Base-by-base conservation (phyloP, 2,797 vertebrate species). In the Silurus aristotelis region DNA sequence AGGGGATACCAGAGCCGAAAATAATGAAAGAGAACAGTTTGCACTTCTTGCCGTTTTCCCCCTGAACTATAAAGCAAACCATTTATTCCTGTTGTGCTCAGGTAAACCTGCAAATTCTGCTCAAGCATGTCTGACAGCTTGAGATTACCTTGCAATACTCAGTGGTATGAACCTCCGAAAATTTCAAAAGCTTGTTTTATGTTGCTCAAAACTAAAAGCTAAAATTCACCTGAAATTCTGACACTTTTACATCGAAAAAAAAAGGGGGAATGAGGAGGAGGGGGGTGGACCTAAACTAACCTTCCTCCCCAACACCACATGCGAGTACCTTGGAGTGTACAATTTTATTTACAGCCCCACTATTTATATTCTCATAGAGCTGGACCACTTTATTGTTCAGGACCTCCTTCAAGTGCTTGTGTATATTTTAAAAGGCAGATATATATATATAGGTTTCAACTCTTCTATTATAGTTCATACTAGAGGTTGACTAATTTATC, bases 161-260 rank as follows among this genome's bases (percentile, higher is more conserved):
- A 9, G 52, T 73, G 85, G 76, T 27, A 14, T 73, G 71, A 52
- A 73, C 43, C 27, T 19, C 7, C 10, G 64, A 83, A 25, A 71
- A 71, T 58, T 88, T 83, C 87, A 77, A 83, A 90, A 67, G 61
- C 27, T 22, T 66, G 15, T 52, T 20, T 75, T 71, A 5, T 48
- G 17, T 84, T 85, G 46, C 72, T 80, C 60, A 63, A 79, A 31
- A 60, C 60, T 63, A 64, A 80, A 80, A 64, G 22, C 38, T n/a
- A 89, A 76, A 78, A 61, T 58, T 31, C 72, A 75, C 73, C 73
- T 58, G 48, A 75, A 87, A 70, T 82, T 84, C 82, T 78, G 43
- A 83, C 77, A 38, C 61, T 66, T 87, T 60, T 70, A 83, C 86
- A 88, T 88, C n/a, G 72, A 83, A 78, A n/a, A n/a, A 84, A 84